Evolutionary conservation across 2,888 invertebrate species (phyloP).

Genomic region (Branchipolynoe longqiensis): DNA sequence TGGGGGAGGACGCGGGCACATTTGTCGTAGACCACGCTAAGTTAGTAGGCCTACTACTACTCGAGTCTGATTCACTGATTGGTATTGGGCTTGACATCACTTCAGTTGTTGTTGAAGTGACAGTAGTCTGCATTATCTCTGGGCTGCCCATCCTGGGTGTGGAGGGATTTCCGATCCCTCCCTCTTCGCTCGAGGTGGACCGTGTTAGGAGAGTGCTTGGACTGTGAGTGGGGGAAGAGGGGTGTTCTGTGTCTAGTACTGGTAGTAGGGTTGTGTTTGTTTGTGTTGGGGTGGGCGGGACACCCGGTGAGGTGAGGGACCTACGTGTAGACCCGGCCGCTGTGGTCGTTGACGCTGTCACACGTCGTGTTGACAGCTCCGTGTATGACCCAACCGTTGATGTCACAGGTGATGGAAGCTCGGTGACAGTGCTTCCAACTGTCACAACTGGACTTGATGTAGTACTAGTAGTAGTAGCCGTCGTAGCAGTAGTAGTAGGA

Average conservation of each 20-base stretch:
- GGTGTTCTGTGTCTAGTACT: not conserved
- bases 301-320: not conserved
- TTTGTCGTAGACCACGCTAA: not conserved
- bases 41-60: not conserved
- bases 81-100: not conserved
- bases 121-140: not conserved
- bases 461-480: not conserved
- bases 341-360: too few relatives aligned
- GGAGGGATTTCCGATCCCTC: too few relatives aligned
- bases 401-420: not conserved
- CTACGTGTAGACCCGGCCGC: not conserved
- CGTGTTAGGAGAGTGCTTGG: not conserved
- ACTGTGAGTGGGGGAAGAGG: not conserved
- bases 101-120: not conserved
- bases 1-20: not conserved
- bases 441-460: not conserved
- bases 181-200: not conserved
- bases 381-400: not conserved
- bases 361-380: not conserved
- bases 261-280: conserved; percentile 1
- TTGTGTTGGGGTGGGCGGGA: conserved; percentile 2
- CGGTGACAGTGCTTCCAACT: not conserved
- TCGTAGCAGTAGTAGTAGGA: not conserved
- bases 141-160: too few relatives aligned
- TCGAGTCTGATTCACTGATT: not conserved